Evolutionary conservation across 2,888 invertebrate genomes (phyloP), one percentile per base, ranked within the genome.

Genomic region (Ormyrus pomaceus): DNA sequence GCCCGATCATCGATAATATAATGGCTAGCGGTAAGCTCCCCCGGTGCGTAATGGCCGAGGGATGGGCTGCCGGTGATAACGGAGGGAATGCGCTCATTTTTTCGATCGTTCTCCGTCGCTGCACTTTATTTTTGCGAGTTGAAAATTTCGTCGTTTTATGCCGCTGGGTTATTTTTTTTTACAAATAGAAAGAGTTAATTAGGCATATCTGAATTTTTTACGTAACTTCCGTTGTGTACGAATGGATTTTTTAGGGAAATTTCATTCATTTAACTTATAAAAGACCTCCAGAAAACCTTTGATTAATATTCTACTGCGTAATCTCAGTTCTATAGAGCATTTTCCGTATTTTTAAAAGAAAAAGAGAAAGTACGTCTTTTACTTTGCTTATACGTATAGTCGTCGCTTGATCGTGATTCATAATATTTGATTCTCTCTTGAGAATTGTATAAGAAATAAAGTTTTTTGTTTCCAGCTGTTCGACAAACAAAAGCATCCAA

Each of bases 401-500:
- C 51, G 55, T 59, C 66, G 45, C 50, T 72, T 62, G 55, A 55
- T 73, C 69, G 53, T 61, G 56, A 79, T 73, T 62, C 68, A 68
- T 79, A 73, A 59, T 64, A 59, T 71, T 79, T 71, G n/a, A 19
- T 9, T 53, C 61, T 66, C 59, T 55, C 61, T 72, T 56, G 34
- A 64, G 56, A 55, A 64, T 71, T 34, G 58, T 55, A 56, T 55
- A 56, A 79, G 34, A 69, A 74, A 65, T 64, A 56, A 71, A 66
- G 75, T 65, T 55, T 70, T 59, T 55, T 46, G 66, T 76, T 76
- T 80, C 76, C 76, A 68, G 76, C 69, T 72, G 34, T 58, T 34
- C 56, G 13, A 45, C 58, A 64, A 59, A 80, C 68, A 80, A 80
- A 75, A 72, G 76, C 56, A 50, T 34, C 3, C 4, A 68, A 62